Conservation (phyloP, 2,888 invertebrate species). For the Nomada ferruginata region DNA sequence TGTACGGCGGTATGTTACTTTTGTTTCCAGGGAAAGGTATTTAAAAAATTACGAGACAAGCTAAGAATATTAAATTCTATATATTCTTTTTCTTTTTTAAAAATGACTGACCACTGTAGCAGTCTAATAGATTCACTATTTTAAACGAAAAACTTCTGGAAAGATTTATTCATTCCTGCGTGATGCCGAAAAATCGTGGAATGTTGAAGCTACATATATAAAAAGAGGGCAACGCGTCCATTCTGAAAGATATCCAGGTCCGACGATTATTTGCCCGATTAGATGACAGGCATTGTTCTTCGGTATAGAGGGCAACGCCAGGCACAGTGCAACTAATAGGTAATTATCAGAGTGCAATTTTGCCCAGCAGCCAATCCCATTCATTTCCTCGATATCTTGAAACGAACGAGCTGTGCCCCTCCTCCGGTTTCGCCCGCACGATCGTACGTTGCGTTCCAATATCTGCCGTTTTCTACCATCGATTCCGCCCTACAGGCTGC, state of each 20-base stretch:
- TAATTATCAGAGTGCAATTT: slow-evolving; percentile 81
- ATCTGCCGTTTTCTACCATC: slow-evolving; percentile 79
- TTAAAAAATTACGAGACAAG: too few relatives aligned
- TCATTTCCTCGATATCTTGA: slow-evolving; percentile 83
- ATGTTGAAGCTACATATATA: neutral
- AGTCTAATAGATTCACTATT: too few relatives aligned
- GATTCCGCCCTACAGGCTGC: slow-evolving; percentile 73
- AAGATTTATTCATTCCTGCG: too few relatives aligned
- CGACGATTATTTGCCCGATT: slow-evolving; percentile 43
- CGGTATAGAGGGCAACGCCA: slow-evolving; percentile 59
- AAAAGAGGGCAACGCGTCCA: neutral
- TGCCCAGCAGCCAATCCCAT: slow-evolving; percentile 80
- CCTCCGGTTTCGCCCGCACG: slow-evolving; percentile 58
- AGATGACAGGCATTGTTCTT: slow-evolving; percentile 60
- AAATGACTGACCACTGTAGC: too few relatives aligned
- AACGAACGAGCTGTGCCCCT: slow-evolving; percentile 64
- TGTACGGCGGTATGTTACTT: too few relatives aligned
- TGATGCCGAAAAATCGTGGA: too few relatives aligned
- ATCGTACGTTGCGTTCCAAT: slow-evolving; percentile 72
- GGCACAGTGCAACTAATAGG: slow-evolving; percentile 78
- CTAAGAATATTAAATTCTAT: too few relatives aligned
- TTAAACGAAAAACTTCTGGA: too few relatives aligned
- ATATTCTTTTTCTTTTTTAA: too few relatives aligned
- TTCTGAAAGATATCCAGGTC: slow-evolving; percentile 32
- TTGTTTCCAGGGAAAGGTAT: too few relatives aligned